Evolutionary conservation across 2,797 vertebrate species (phyloP).

Genomic region (Nyctalus aviator): DNA sequence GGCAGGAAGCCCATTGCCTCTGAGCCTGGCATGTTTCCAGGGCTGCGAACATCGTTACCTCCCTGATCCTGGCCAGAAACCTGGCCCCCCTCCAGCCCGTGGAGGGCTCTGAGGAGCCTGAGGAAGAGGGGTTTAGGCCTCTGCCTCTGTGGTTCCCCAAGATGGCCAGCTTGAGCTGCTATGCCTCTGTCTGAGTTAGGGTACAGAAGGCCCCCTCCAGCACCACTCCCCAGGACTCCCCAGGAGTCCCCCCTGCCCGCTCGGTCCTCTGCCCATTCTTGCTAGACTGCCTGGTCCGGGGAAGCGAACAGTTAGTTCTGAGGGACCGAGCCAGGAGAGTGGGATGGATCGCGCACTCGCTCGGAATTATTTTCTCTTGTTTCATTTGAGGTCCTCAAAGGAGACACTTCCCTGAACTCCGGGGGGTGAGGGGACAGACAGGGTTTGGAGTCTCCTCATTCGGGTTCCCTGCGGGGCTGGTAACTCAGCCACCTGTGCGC

Average conservation of each 20-base stretch:
- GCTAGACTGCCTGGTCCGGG: neutral
- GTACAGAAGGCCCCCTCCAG: neutral
- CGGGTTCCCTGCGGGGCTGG: neutral
- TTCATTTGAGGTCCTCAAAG: slow-evolving; percentile 18
- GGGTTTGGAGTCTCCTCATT: neutral
- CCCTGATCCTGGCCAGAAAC: too few relatives aligned
- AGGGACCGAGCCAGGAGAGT: neutral
- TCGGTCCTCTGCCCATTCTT: neutral
- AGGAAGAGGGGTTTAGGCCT: neutral
- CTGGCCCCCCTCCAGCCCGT: neutral
- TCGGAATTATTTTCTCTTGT: neutral
- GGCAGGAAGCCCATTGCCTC: neutral
- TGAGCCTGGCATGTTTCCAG: neutral
- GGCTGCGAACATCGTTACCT: rapidly evolving
- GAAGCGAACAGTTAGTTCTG: neutral
- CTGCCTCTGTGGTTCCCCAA: neutral
- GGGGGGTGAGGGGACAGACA: neutral
- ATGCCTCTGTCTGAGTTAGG: rapidly evolving
- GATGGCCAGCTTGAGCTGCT: rapidly evolving
- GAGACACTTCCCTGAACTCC: neutral
- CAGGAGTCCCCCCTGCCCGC: neutral
- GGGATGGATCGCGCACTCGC: neutral
- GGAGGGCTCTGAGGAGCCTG: neutral
- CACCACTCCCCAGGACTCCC: neutral
- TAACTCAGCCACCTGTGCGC: slow-evolving; percentile 28